Evolutionary conservation across 2,888 invertebrate species (phyloP), one percentile per base, ranked within the genome.

Genomic region (Lamellibrachia columna): DNA sequence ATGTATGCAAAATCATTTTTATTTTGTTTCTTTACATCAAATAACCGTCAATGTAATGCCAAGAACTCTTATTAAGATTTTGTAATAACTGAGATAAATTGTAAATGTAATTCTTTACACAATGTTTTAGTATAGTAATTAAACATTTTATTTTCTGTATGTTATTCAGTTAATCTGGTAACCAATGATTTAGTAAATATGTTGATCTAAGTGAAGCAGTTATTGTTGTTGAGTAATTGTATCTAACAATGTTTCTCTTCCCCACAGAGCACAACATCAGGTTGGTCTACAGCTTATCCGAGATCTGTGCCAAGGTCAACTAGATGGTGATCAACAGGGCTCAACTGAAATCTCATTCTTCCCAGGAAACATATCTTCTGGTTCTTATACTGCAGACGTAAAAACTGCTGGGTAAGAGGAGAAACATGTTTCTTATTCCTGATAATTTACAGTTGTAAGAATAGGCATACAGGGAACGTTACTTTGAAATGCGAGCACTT

Each of bases 351-450:
- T 99, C 92, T 97, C 97, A 94, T 98, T 99, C 95, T 95, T 96
- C 92, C 99, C 99, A 0, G 97, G 96, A 6, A 94, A 94, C 9
- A 95, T 97, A 55, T 96, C 95, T 93, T 97, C 97, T 7, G 98
- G 98, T 0, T 97, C 97, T 92, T 98, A 97, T 96, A 95, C 97
- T 53, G 98, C 98, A 7, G 98, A 98, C 94, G 98, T 98, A 0
- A 97, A 97, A 94, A 99, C 99, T 91, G 99, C 99, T 53, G 99
- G 98, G 97, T 98, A 96, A 95, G 96, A 52, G n/a, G n/a, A 60
- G 9, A 53, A 90, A 91, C 11, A 91, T 55, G 40, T 52, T 53
- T 28, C 22, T 91, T 40, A 91, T 90, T 52, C 28, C 52, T 22
- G 15, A 90, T 52, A 92, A n/a, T 53, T 3, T 75, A 22, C 22